These are phyloP conservation scores for Gallinago undulata DNA, from an alignment of 2,113 vertebrate genomes.

Conservation along the genomic window DNA sequence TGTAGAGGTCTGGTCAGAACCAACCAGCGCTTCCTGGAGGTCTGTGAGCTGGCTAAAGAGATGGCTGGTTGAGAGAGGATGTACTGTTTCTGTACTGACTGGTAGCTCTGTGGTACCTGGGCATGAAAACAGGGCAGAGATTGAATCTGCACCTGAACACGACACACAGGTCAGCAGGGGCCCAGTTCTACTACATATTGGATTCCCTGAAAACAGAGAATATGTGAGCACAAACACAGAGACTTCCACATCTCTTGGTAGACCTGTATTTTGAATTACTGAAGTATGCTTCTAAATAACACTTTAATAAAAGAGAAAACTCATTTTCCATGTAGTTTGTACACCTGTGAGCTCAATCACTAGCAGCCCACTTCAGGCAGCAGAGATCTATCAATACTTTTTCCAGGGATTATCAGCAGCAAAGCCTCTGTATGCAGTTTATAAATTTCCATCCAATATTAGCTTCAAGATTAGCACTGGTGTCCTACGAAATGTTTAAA, in stretches of 20 bases:
- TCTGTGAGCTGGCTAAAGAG: not conserved
- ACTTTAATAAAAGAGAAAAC: not conserved
- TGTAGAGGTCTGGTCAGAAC: not conserved
- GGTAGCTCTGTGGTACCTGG: not conserved
- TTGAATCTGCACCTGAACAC: not conserved
- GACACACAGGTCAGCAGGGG: not conserved
- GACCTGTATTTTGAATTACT: not conserved
- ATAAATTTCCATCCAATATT: not conserved
- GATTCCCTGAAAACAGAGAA: not conserved
- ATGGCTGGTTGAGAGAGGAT: not conserved
- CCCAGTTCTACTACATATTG: not conserved
- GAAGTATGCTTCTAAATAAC: not conserved
- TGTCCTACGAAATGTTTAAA: not conserved
- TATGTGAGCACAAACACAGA: not conserved
- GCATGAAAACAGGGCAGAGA: not conserved
- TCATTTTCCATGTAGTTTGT: not conserved
- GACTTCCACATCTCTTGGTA: not conserved
- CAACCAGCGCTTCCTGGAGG: not conserved
- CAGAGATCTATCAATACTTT: not conserved
- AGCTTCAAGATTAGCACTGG: not conserved
- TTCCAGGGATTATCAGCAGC: not conserved
- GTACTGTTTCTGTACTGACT: not conserved
- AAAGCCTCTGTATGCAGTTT: not conserved
- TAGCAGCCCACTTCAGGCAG: not conserved
- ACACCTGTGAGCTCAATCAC: not conserved